A percentile compares a stretch with the other conserved stretches of the same genome.
These are phyloP conservation scores for Ceraclea dissimilis DNA, from an alignment of 2,888 invertebrate genomes.

Conservation along the genomic window DNA sequence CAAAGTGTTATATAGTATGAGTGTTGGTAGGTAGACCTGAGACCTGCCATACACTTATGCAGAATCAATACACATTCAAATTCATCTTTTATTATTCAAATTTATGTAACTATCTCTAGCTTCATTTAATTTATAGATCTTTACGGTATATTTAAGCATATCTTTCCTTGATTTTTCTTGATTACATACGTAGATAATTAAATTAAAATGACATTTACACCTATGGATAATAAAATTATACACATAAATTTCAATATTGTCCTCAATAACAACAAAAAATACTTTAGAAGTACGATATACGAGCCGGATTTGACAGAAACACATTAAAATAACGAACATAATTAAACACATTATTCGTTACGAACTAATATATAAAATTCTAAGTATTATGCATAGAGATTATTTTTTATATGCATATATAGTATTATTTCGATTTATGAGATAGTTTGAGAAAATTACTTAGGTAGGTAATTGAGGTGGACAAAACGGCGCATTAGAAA, in stretches of 20 bases:
- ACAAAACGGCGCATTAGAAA: no score
- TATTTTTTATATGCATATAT: no score
- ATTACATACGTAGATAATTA: background rate
- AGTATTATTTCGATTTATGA: background rate
- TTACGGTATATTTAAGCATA: no score
- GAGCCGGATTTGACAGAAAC: background rate
- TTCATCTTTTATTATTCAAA: no score
- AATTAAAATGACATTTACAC: constrained; percentile 2
- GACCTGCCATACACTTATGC: background rate
- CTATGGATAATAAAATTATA: background rate
- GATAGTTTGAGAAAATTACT: background rate
- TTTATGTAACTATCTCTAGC: no score
- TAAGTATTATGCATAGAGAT: background rate
- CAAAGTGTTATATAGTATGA: no score
- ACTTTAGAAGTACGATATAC: background rate
- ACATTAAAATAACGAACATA: background rate
- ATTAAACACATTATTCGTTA: background rate
- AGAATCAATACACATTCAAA: no score
- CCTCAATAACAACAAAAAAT: background rate
- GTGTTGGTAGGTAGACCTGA: background rate
- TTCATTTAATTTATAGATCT: no score
- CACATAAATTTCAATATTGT: background rate
- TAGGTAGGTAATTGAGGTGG: no score
- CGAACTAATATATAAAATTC: background rate
- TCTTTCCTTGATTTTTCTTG: background rate